These are phyloP conservation scores for Heliconius charithonia DNA, from an alignment of 2,888 invertebrate genomes.

Conservation along the genomic window DNA sequence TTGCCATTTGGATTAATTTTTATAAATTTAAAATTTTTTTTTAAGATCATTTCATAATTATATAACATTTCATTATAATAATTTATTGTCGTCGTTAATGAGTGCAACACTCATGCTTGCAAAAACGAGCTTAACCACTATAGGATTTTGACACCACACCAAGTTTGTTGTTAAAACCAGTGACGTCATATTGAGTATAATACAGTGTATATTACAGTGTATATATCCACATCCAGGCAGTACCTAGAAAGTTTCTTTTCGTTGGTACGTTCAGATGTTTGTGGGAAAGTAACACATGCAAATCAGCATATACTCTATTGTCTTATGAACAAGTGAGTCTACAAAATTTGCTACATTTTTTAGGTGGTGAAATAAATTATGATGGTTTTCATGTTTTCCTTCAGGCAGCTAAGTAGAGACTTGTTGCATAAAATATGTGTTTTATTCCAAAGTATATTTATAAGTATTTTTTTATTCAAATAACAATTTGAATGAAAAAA, in stretches of 20 bases:
- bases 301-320: conserved; percentile 61
- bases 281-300: conserved; percentile 63
- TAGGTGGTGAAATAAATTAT: not conserved
- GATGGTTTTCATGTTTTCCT: too few relatives aligned
- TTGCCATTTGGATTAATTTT: not conserved
- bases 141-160: not conserved
- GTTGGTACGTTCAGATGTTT: conserved; percentile 73
- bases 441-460: not conserved
- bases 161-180: not conserved
- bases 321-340: conserved; percentile 56
- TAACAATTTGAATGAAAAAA: too few relatives aligned
- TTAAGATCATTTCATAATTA: too few relatives aligned
- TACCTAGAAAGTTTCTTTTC: conserved; percentile 58
- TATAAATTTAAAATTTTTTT: not conserved
- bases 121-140: not conserved
- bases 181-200: too few relatives aligned
- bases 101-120: not conserved
- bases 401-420: too few relatives aligned
- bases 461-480: too few relatives aligned
- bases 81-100: not conserved
- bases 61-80: too few relatives aligned
- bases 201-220: not conserved
- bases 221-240: conserved; percentile 70
- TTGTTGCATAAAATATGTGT: not conserved
- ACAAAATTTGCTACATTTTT: conserved; percentile 59